Evolutionary conservation across 2,113 vertebrate species (phyloP).

Genomic region (Nettapus auritus): DNA sequence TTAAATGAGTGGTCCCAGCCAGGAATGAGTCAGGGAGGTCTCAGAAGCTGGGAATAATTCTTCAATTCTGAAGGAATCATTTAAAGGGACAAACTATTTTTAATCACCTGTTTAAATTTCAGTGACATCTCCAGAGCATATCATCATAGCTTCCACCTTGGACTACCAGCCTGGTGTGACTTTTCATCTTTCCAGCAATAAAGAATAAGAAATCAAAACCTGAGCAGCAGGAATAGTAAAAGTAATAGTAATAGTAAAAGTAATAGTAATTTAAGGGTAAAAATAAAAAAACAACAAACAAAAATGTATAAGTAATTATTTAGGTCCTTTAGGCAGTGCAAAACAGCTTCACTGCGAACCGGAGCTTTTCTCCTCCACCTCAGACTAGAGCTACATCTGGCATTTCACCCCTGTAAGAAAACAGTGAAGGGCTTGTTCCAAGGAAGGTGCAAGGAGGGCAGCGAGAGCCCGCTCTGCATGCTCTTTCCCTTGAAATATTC

Average conservation of each 20-base stretch:
- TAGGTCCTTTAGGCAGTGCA: background rate
- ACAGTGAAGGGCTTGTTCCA: conserved; percentile 65
- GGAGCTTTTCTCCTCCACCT: conserved; percentile 42
- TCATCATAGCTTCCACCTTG: background rate
- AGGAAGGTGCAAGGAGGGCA: conserved; percentile 62
- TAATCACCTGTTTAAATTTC: background rate
- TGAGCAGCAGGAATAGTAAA: background rate
- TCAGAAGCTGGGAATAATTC: background rate
- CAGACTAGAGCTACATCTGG: conserved; percentile 48
- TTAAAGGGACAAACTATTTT: conserved; percentile 3
- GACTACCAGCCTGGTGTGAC: rapidly evolving
- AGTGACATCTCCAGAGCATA: background rate
- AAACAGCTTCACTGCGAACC: background rate
- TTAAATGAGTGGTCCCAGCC: background rate
- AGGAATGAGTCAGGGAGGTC: background rate
- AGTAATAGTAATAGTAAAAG: background rate
- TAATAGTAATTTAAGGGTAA: too few relatives aligned
- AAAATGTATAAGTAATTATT: background rate
- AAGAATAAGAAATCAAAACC: background rate
- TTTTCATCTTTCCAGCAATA: background rate
- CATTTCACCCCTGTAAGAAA: conserved; percentile 39
- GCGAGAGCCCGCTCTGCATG: conserved; percentile 28
- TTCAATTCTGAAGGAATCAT: background rate
- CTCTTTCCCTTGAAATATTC: conserved; percentile 63
- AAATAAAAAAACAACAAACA: background rate